A percentile compares a stretch with the other conserved stretches of the same genome.
Evolutionary conservation across 2,888 invertebrate genomes (phyloP).

Genomic region (Drosophila limbata): DNA sequence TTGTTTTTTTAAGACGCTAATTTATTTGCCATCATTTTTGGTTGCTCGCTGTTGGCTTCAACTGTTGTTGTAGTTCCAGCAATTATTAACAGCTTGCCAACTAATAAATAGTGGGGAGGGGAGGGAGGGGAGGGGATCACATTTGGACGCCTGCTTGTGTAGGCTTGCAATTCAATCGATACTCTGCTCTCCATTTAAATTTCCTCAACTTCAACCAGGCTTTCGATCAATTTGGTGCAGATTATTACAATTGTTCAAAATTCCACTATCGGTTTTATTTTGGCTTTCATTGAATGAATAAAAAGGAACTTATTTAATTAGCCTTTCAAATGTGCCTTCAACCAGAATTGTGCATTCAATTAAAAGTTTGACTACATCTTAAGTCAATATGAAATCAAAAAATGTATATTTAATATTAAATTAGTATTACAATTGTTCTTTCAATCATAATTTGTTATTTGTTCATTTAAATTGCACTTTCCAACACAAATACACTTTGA

Average conservation of each 20-base stretch:
- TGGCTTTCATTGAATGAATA: no score
- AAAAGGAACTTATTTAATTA: no score
- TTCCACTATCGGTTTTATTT: no score
- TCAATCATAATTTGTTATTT: not conserved
- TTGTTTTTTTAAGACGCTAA: conserved; percentile 67
- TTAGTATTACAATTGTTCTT: not conserved
- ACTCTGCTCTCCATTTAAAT: conserved; percentile 6
- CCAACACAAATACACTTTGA: no score
- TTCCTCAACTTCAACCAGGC: not conserved
- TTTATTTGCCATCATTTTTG: conserved; percentile 71
- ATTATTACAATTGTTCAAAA: no score
- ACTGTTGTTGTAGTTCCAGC: conserved; percentile 35
- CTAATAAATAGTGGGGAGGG: conserved; percentile 39
- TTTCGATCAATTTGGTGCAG: no score
- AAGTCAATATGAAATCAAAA: no score
- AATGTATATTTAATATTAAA: not conserved
- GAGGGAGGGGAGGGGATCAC: not conserved
- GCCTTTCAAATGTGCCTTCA: no score
- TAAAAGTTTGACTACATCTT: no score
- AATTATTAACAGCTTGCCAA: conserved; percentile 73
- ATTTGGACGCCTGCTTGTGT: conserved; percentile 27
- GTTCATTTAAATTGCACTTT: no score
- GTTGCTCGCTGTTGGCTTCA: conserved; percentile 44
- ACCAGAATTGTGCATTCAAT: no score
- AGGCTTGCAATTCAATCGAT: conserved; percentile 8